Percentiles rank a stretch among this genome's conserved stretches.
Evolutionary conservation across 2,888 invertebrate species (phyloP).

Genomic region (Dioctria linearis): DNA sequence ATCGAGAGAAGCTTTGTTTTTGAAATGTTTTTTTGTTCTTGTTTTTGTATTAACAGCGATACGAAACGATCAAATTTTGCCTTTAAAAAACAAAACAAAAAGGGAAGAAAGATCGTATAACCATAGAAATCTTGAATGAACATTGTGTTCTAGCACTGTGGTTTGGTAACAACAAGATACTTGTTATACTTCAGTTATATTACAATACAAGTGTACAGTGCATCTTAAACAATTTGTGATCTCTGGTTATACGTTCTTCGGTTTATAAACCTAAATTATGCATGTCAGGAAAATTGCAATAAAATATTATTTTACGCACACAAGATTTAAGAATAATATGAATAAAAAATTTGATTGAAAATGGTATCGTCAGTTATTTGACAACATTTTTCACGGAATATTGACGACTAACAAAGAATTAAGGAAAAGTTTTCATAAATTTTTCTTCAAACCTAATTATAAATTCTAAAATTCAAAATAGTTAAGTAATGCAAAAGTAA

Average conservation of each 20-base stretch:
- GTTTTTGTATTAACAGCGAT: neutral
- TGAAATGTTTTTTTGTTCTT: neutral
- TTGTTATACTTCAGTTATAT: too few relatives aligned
- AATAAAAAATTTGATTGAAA: neutral
- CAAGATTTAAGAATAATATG: neutral
- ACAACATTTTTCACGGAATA: too few relatives aligned
- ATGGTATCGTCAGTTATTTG: too few relatives aligned
- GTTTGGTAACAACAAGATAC: neutral
- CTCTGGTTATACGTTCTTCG: too few relatives aligned
- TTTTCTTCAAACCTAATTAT: neutral
- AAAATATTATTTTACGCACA: neutral
- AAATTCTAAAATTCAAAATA: slow-evolving; percentile 16
- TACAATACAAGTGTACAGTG: too few relatives aligned
- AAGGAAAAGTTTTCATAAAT: neutral
- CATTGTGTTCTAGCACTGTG: neutral
- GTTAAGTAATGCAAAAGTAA: slow-evolving; percentile 15
- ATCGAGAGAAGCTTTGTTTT: neutral
- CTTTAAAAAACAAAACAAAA: neutral
- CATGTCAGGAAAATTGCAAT: neutral
- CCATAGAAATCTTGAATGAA: neutral
- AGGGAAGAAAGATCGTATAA: neutral
- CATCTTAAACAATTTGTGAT: too few relatives aligned
- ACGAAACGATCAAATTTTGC: neutral
- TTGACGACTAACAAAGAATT: neutral
- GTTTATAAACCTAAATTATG: too few relatives aligned